A percentile compares a stretch with the other conserved stretches of the same genome.
Evolutionary conservation across 2,888 invertebrate genomes (phyloP).

Genomic region (Synanthedon andrenaeformis): DNA sequence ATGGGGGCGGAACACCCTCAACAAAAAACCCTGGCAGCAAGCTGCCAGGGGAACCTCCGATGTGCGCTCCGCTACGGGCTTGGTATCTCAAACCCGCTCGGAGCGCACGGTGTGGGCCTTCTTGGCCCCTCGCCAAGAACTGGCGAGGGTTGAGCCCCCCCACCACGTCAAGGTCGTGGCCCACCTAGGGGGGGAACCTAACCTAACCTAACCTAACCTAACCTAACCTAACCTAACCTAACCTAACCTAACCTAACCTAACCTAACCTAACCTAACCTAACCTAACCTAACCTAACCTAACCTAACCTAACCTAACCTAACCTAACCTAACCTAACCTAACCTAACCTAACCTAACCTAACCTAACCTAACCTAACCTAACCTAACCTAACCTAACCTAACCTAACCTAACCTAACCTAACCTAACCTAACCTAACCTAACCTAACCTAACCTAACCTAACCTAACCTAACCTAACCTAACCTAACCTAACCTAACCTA

Average conservation of each 20-base stretch:
- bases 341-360: conserved; percentile 4
- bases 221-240: conserved; percentile 5
- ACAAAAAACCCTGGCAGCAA: too few species aligned
- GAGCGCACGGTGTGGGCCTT: too few species aligned
- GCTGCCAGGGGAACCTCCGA: too few species aligned
- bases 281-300: conserved; percentile 5
- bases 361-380: background rate
- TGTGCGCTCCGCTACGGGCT: too few species aligned
- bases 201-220: conserved; percentile 4
- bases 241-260: conserved; percentile 5
- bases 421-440: conserved; percentile 1
- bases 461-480: too few species aligned
- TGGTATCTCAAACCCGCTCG: too few species aligned
- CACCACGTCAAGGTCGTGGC: too few species aligned
- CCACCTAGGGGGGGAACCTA: too few species aligned
- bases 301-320: conserved; percentile 5
- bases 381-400: conserved; percentile 1
- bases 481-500: too few species aligned
- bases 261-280: conserved; percentile 5
- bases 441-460: conserved; percentile 2
- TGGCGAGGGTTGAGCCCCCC: too few species aligned
- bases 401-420: conserved; percentile 2
- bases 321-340: conserved; percentile 4
- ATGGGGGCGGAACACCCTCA: too few species aligned
- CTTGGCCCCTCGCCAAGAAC: too few species aligned